Base-by-base conservation (phyloP, 2,888 invertebrate genomes). In the Plemyria rubiginata region DNA sequence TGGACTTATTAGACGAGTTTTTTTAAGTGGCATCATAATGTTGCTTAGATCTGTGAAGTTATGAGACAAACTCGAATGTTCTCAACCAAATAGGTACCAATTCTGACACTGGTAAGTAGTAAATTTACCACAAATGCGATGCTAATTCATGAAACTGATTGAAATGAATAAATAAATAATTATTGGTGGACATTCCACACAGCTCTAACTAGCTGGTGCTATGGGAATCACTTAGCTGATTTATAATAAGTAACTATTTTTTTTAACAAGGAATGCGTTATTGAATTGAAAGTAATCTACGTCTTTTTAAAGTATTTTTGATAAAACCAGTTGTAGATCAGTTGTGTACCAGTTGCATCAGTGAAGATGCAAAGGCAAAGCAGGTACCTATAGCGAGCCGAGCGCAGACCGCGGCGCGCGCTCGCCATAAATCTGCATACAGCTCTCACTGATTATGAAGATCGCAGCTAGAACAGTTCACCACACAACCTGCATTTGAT, bases 391-490 rank as follows among this genome's bases (percentile, higher is more conserved):
- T 68, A 57, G 68, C 71, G 70, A 74, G 74, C 65, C 71, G 71
- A 73, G 78, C 71, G 72, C 73, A 68, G 69, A 57, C 51, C 71
- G 74, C 74, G 76, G 73, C 67, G 67, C 76, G 76, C 79, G 78
- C 76, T 77, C 73, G 62, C 80, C 72, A 88, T 90, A 88, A 90
- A 90, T 90, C 87, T 86, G 82, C 74, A 76, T 49, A 46, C 45
- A 54, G 28, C 52, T 40, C 48, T 22, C 15, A 40, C 56, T 65
- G 65, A 57, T 65, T 57, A 16, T 43, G 54, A 22, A 57, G 60
- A 9, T 11, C n/a, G 15, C 57, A 65, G 60, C 50, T 54, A 41
- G 50, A 0, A 54, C 60, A 60, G 5, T 59, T 28, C 15, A 38
- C 11, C 36, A 38, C 1, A 38, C 4, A 38, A 38, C 36, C 6